These are phyloP conservation scores for Tiaroga cobitis DNA, from an alignment of 2,797 vertebrate species.

Conservation along the genomic window DNA sequence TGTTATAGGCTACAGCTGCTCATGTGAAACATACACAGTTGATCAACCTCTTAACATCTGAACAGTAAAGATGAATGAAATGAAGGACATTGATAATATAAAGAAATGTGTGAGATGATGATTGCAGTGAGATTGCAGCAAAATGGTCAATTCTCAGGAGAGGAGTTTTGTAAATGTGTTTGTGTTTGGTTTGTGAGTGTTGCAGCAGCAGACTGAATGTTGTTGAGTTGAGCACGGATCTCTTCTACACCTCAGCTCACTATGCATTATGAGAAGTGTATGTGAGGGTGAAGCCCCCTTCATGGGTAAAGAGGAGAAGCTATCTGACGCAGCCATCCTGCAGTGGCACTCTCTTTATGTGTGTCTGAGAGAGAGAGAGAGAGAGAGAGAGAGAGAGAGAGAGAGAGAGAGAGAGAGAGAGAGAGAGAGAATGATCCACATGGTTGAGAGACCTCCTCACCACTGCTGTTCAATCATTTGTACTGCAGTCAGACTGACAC, in stretches of 20 bases:
- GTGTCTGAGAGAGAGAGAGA: not conserved
- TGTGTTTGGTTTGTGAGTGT: slow-evolving; percentile 16
- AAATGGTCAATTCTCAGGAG: slow-evolving; percentile 32
- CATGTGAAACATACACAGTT: not conserved
- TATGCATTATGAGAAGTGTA: slow-evolving; percentile 64
- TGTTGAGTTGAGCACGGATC: slow-evolving; percentile 51
- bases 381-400: slow-evolving; percentile 16
- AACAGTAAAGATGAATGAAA: not conserved
- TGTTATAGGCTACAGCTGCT: not conserved
- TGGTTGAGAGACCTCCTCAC: slow-evolving; percentile 36
- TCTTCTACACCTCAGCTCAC: slow-evolving; percentile 62
- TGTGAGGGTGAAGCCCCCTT: slow-evolving; percentile 25
- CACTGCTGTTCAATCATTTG: slow-evolving; percentile 41
- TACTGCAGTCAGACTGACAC: slow-evolving; percentile 50
- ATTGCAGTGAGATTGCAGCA: slow-evolving; percentile 62
- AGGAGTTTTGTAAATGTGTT: slow-evolving; percentile 54
- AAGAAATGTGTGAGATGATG: not conserved
- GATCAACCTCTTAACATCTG: slow-evolving; percentile 12
- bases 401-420: not conserved
- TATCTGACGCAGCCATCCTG: slow-evolving; percentile 55
- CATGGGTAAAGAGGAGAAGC: slow-evolving; percentile 16
- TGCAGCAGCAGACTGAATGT: slow-evolving; percentile 52
- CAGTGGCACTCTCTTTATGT: slow-evolving; percentile 46
- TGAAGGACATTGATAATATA: slow-evolving; percentile 33
- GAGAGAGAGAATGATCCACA: slow-evolving; percentile 19